Base-by-base conservation (phyloP, 2,888 invertebrate species). In the Xestia c-nigrum region DNA sequence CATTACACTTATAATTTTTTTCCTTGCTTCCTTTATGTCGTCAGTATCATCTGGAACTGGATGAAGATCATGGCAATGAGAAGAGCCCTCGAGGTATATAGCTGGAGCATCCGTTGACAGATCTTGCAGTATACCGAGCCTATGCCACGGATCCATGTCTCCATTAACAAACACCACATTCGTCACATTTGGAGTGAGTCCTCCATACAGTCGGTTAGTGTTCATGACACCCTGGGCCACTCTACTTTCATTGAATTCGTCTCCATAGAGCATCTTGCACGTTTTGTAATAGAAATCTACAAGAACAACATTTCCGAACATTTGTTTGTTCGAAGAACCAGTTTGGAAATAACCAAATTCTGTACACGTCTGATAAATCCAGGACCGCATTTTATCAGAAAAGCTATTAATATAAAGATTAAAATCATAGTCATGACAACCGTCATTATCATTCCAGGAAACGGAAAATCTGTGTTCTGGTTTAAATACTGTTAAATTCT, bases 261-360 rank as follows among this genome's bases (percentile, higher is more conserved):
- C 75, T n/a, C 97, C 97, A 84, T 94, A 97, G 12, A 95, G 50
- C 77, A 91, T 93, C 7, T 77, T 84, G 85, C 97, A 97, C 47
- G 94, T 84, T 19, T 92, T 92, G 5, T 92, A 91, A 85, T 89
- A 97, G 50, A 93, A 96, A 5, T 94, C 93, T 7, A 97, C 69
- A 0, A 95, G 93, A 66, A 97, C 86, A 24, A 94, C 92, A 24
- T 94, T 91, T 7, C 97, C 97, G 90, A 98, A 98, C 0, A 97
- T 97, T 38, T 97, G 97, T 3, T 94, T 91, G 14, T 93, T 89
- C 0, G 97, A 97, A 78, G 96, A 96, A 0, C 97, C 97, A 0
- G 97, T 97, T 92, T 98, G 98, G 90, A 96, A 98, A 90, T 97
- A 98, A n/a, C 98, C 98, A 90, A 97, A 98, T 93, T 98, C 98